phyloP scores from a whole-genome alignment of 1,140 invertebrate species.

The Papilio helenus region DNA sequence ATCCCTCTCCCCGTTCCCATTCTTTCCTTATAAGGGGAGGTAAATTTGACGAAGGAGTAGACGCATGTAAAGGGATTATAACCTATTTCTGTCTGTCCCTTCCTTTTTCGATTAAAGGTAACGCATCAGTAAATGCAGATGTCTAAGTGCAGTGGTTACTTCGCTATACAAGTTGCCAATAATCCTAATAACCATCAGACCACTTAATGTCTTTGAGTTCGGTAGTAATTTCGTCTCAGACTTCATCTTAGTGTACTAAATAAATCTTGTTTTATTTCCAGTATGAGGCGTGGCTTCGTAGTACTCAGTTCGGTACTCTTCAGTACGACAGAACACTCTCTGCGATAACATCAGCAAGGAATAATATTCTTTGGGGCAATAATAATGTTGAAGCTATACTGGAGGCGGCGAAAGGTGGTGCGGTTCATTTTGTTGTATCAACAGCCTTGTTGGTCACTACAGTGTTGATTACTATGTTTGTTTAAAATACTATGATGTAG shows the following conservation, averaged over 20 bases:
- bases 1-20: too few relatives aligned
- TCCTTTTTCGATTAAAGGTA: too few relatives aligned
- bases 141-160: too few relatives aligned
- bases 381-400: conserved; percentile 60
- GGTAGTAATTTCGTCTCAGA: neutral
- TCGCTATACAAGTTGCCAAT: too few relatives aligned
- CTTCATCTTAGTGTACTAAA: neutral
- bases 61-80: too few relatives aligned
- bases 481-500: conserved; percentile 32
- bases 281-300: conserved; percentile 68
- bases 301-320: conserved; percentile 50
- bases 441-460: conserved; percentile 49
- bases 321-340: conserved; percentile 58
- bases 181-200: too few relatives aligned
- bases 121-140: too few relatives aligned
- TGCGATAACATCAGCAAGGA: conserved; percentile 60
- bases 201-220: too few relatives aligned
- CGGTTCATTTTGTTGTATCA: conserved; percentile 50
- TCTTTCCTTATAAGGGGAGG: too few relatives aligned
- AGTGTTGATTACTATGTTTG: conserved; percentile 47
- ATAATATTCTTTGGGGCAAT: conserved; percentile 68
- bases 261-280: conserved; percentile 45
- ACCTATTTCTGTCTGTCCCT: too few relatives aligned
- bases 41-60: too few relatives aligned
- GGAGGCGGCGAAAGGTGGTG: conserved; percentile 54